Base-by-base conservation (phyloP, 1,140 invertebrate species). In the Neodiprion fabricii region DNA sequence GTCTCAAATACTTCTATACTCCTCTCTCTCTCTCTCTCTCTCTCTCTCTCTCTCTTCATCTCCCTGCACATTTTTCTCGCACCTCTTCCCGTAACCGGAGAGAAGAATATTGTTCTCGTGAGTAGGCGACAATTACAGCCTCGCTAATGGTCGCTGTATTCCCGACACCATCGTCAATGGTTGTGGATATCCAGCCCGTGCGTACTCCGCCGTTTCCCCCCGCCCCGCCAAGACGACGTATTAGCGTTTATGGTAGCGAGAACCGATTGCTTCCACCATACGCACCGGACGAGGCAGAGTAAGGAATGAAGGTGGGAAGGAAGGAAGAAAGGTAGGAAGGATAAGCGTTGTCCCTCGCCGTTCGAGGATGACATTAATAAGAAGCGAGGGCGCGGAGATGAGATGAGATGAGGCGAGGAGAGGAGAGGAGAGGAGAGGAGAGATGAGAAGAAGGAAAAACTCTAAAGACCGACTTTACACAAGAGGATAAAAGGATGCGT, bases 401-500 rank as follows among this genome's bases (percentile, higher is more conserved):
- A 28, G 49, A 8, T 65, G 7, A 21, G 17, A 21, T 21, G 17
- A 21, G n/a, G 67, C 9, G 23, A 28, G 49, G 3, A 48, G 7
- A 17, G 70, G 71, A 69, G 74, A 70, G 47, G 47, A 71, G 67
- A 72, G 0, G 49, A 9, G 80, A 81, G 76, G 79, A 82, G 79
- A 76, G 70, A 71, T 65, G 73, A 50, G 72, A 61, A 69, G 72
- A 76, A 76, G 70, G 21, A 78, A 78, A 82, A 79, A 79, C 80
- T 82, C 80, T 82, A 79, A 84, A 85, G 83, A 40, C 53, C 53
- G 53, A 61, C 53, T 12, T 17, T 61, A 85, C 82, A 86, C 81
- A 85, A 88, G 85, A 86, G 86, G 83, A 88, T 88, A 86, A 88
- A 88, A 87, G 85, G 85, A 88, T 86, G 82, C 82, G 81, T 78